Conservation (phyloP, 1,140 invertebrate genomes). For the Anoplophora glabripennis region DNA sequence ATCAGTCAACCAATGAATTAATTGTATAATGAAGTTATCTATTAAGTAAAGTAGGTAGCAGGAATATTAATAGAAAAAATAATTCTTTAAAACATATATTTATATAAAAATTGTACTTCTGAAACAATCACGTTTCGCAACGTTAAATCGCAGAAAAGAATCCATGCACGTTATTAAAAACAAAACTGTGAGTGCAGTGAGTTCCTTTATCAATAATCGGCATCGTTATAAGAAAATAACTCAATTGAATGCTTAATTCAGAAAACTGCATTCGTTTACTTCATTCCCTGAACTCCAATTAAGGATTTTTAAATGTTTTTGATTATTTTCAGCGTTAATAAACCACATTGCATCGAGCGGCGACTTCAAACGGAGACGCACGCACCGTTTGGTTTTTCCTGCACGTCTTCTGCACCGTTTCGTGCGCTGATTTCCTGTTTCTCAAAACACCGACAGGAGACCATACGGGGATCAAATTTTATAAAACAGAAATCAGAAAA, state of each 20-base stretch:
- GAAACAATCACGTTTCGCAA: no score
- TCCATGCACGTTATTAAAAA: not conserved
- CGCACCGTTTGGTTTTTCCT: conserved; percentile 9
- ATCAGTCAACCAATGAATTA: no score
- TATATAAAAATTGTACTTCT: no score
- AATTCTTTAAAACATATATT: no score
- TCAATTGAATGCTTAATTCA: conserved; percentile 38
- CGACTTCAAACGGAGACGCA: conserved; percentile 24
- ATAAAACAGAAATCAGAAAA: no score
- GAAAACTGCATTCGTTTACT: conserved; percentile 32
- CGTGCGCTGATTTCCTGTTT: not conserved
- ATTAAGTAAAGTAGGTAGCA: no score
- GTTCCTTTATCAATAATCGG: conserved; percentile 26
- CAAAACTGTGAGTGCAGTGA: not conserved
- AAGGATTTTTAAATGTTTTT: conserved; percentile 40
- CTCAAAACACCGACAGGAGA: no score
- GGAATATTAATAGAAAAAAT: no score
- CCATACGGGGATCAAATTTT: no score
- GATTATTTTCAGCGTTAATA: conserved; percentile 37
- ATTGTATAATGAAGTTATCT: no score
- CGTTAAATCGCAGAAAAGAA: conserved; percentile 1
- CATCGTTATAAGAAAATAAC: conserved; percentile 34
- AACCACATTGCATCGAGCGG: conserved; percentile 28
- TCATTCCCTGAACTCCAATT: conserved; percentile 35
- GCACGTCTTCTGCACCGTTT: conserved; percentile 9